These are phyloP conservation scores for Ceyx cyanopectus DNA, from an alignment of 2,113 vertebrate species.

Conservation along the genomic window DNA sequence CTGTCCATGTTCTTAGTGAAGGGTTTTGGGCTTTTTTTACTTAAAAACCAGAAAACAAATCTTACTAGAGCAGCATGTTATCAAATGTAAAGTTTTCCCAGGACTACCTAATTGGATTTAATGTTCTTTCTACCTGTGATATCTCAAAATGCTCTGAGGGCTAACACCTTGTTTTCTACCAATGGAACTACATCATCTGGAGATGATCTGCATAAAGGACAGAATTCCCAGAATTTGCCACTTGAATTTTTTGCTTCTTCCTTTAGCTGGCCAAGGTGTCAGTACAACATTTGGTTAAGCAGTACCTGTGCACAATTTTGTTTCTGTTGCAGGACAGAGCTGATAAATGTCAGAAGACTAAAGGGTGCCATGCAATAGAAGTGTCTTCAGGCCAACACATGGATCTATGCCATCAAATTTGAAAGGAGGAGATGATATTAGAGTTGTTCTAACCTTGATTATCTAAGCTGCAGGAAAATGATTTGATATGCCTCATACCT, in stretches of 20 bases:
- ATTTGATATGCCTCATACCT: background rate
- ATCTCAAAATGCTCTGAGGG: background rate
- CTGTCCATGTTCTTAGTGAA: background rate
- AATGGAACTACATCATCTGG: background rate
- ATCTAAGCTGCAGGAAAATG: background rate
- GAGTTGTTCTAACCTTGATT: background rate
- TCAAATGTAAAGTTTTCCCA: background rate
- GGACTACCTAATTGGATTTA: background rate
- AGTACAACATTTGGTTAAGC: background rate
- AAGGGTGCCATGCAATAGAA: background rate
- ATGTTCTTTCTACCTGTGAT: background rate
- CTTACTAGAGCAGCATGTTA: background rate
- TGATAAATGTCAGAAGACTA: background rate
- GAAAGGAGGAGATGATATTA: background rate
- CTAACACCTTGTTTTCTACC: background rate
- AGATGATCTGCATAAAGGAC: background rate
- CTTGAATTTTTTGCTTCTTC: background rate
- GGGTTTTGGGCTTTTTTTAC: background rate
- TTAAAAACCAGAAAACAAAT: background rate
- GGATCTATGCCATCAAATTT: background rate
- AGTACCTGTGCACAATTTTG: background rate
- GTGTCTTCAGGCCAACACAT: background rate
- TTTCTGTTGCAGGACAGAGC: background rate
- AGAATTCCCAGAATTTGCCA: background rate
- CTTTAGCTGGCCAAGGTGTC: background rate